Evolutionary conservation across 37 sponge, comb jelly and placozoan genomes (phyloP).

Genomic region (Petrosia ficiformis): DNA sequence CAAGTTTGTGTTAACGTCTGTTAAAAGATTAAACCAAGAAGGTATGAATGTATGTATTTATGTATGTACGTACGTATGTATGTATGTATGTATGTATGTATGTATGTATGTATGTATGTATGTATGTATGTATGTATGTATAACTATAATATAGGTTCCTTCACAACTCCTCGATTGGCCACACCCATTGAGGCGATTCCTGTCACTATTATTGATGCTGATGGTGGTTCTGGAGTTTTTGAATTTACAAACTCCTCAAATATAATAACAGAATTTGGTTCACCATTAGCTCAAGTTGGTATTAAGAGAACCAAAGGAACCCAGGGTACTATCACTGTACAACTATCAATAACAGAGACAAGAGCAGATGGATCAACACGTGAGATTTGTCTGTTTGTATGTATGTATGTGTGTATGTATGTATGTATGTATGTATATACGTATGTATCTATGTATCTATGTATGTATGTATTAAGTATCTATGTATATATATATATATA

Average conservation of each 20-base stretch:
- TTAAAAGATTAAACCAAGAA: slow-evolving; percentile 10
- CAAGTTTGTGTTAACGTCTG: slow-evolving; percentile 43
- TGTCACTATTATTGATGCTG: slow-evolving; percentile 70
- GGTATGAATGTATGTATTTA: neutral
- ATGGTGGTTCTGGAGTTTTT: slow-evolving; percentile 69
- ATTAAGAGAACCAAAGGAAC: slow-evolving; percentile 34
- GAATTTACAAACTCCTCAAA: slow-evolving; percentile 31
- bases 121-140: no score
- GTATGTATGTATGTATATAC: neutral
- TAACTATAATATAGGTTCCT: slow-evolving; percentile 1
- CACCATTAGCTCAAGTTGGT: slow-evolving; percentile 3
- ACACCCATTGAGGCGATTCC: slow-evolving; percentile 13
- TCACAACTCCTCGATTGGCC: slow-evolving; percentile 53
- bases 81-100: no score
- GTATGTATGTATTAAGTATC: neutral
- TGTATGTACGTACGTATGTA: no score
- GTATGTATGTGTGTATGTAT: neutral
- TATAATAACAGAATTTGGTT: slow-evolving; percentile 27
- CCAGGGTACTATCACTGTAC: slow-evolving; percentile 36
- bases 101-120: no score
- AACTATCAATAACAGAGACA: slow-evolving; percentile 22
- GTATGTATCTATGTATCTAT: neutral
- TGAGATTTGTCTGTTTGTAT: neutral
- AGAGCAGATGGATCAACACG: slow-evolving; percentile 1
- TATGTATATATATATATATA: neutral